These are phyloP conservation scores for Corvus cornix DNA, from an alignment of 2,113 vertebrate species.

Conservation along the genomic window DNA sequence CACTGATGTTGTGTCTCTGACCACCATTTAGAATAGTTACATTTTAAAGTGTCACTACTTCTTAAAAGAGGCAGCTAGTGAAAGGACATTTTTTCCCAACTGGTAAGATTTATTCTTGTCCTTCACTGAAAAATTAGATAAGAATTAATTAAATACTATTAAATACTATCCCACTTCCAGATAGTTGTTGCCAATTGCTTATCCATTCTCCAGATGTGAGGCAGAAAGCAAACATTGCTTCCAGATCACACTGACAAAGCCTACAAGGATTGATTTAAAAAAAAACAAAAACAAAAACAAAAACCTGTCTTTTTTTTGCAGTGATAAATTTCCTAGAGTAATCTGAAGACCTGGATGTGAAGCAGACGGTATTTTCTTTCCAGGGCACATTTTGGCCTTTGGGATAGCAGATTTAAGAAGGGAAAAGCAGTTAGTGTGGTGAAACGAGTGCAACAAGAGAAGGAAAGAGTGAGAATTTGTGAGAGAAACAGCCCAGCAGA, in stretches of 20 bases:
- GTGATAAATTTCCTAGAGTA: not conserved
- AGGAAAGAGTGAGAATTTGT: not conserved
- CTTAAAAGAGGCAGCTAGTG: not conserved
- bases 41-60: not conserved
- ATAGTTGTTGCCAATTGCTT: not conserved
- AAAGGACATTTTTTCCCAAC: not conserved
- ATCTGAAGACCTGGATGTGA: not conserved
- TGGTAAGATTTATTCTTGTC: not conserved
- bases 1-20: not conserved
- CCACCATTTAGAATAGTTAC: not conserved
- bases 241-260: not conserved
- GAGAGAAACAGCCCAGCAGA: not conserved
- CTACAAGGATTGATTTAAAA: not conserved
- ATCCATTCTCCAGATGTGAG: not conserved
- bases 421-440: not conserved
- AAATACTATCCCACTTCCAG: not conserved
- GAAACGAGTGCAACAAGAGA: not conserved
- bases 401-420: not conserved
- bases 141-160: not conserved
- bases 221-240: not conserved
- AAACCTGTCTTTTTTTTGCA: not conserved
- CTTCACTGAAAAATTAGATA: not conserved
- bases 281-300: too few species aligned
- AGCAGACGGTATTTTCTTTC: not conserved
- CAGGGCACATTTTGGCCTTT: not conserved